phyloP scores from a whole-genome alignment of 2,113 vertebrate species.

The Callocephalon fimbriatum region DNA sequence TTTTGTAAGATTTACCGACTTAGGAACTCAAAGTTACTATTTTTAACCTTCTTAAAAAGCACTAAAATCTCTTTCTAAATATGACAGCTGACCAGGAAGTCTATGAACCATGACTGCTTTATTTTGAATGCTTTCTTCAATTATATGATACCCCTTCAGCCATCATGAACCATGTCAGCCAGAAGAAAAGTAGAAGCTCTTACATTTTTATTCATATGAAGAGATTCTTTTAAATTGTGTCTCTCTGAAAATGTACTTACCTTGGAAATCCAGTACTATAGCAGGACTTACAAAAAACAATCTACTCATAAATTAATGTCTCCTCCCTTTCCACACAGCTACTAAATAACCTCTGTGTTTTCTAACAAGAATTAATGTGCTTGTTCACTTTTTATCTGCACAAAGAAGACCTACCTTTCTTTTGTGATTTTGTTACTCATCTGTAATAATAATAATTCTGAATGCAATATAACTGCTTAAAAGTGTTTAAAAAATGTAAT shows the following conservation, averaged over 20 bases:
- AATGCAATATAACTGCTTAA: neutral
- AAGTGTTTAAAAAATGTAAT: neutral
- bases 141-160: neutral
- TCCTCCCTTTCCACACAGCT: neutral
- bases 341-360: neutral
- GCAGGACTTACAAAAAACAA: neutral
- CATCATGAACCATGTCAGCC: neutral
- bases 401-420: neutral
- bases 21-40: neutral
- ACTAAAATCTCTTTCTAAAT: neutral
- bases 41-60: neutral
- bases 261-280: neutral
- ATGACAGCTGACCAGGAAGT: neutral
- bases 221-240: neutral
- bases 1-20: neutral
- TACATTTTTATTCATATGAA: neutral
- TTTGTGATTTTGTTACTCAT: neutral
- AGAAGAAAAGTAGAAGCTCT: neutral
- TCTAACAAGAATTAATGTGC: neutral
- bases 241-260: neutral
- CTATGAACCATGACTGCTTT: fast-evolving
- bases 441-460: neutral
- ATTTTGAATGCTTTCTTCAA: neutral
- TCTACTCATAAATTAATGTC: neutral
- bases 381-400: neutral